These are phyloP conservation scores for Neotragus moschatus DNA, from an alignment of 2,113 vertebrate species.

Conservation along the genomic window DNA sequence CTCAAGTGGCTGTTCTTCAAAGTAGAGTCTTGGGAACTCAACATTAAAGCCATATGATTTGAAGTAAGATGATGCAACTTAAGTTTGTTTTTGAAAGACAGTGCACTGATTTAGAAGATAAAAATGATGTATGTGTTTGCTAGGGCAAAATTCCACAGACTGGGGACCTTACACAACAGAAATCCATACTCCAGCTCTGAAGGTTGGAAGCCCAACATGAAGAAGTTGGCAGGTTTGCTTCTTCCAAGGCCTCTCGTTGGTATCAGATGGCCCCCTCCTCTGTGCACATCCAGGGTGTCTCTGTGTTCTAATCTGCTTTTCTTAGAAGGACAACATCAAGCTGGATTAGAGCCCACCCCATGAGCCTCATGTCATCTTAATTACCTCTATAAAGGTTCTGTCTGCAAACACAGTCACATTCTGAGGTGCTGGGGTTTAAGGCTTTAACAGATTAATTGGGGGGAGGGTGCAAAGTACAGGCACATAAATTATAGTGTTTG, in stretches of 20 bases:
- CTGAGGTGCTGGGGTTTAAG: not conserved
- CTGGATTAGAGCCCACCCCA: rapidly evolving
- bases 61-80: not conserved
- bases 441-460: not conserved
- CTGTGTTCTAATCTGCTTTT: not conserved
- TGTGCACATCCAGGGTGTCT: not conserved
- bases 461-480: not conserved
- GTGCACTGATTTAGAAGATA: not conserved
- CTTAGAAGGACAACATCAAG: not conserved
- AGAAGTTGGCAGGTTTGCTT: not conserved
- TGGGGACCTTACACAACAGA: not conserved
- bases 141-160: not conserved
- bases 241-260: not conserved
- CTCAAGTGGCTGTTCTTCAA: not conserved
- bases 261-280: not conserved
- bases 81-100: not conserved
- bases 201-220: not conserved
- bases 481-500: not conserved
- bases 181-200: not conserved
- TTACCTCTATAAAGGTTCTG: not conserved
- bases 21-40: not conserved
- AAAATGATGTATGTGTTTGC: not conserved
- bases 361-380: not conserved
- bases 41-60: not conserved
- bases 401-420: not conserved